These are phyloP conservation scores for Popillia japonica DNA, from an alignment of 1,140 invertebrate genomes.

Conservation along the genomic window DNA sequence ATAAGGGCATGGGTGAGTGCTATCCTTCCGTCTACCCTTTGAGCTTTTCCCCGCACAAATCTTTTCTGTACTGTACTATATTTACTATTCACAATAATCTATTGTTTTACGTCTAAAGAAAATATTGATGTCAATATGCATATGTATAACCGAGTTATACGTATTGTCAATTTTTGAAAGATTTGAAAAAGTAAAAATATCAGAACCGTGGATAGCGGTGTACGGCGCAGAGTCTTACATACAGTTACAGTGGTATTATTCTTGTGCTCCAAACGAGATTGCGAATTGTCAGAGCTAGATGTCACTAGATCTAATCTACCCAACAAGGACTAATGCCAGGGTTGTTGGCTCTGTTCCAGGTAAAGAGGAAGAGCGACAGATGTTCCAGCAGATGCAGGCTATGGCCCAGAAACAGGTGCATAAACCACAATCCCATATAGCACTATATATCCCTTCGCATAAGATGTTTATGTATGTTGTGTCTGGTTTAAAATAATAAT, in stretches of 20 bases:
- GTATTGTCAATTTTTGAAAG: constrained; percentile 25
- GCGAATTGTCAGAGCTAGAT: constrained; percentile 36
- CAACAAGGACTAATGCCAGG: constrained; percentile 53
- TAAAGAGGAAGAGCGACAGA: constrained; percentile 92
- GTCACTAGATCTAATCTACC: constrained; percentile 29
- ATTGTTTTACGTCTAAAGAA: neutral
- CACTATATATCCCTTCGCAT: neutral
- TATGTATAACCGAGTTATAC: constrained; percentile 25
- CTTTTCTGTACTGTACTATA: constrained; percentile 41
- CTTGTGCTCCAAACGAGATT: constrained; percentile 29
- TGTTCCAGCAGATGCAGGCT: constrained; percentile 95
- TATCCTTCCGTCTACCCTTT: constrained; percentile 44
- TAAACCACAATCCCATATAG: constrained; percentile 55
- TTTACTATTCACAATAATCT: constrained; percentile 15
- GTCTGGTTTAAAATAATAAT: neutral
- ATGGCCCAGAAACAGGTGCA: constrained; percentile 95
- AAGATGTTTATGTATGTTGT: neutral
- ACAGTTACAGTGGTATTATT: constrained; percentile 43
- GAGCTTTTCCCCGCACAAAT: constrained; percentile 48
- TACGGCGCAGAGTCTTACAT: constrained; percentile 44
- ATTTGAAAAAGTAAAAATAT: constrained; percentile 19
- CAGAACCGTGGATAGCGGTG: constrained; percentile 33
- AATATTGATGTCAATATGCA: constrained; percentile 12
- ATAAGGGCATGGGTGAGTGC: constrained; percentile 92
- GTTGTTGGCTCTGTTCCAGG: constrained; percentile 71